Conservation (phyloP, 2,797 vertebrate species). For the Babyrousa celebensis region DNA sequence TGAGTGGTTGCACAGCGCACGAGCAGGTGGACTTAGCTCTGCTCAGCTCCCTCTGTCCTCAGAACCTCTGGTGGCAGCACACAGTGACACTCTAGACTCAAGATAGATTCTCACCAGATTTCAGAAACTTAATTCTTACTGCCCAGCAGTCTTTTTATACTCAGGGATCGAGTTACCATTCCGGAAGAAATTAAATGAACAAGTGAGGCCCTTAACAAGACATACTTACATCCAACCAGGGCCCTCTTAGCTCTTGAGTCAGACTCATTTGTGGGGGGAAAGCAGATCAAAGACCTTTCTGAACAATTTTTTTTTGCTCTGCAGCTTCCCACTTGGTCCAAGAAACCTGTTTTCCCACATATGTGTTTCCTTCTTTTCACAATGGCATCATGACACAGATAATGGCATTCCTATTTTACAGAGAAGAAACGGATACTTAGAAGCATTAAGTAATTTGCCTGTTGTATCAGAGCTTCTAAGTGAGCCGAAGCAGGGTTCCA, state of each 20-base stretch:
- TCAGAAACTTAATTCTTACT: conserved; percentile 37
- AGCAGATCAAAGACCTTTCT: background rate
- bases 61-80: background rate
- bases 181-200: background rate
- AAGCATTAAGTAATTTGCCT: conserved; percentile 21
- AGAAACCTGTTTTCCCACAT: background rate
- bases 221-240: background rate
- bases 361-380: background rate
- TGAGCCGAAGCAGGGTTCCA: conserved; percentile 4
- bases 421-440: background rate
- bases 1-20: no score
- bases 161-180: background rate
- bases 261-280: background rate
- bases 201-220: background rate
- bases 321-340: background rate
- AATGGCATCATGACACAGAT: background rate
- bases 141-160: background rate
- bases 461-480: background rate
- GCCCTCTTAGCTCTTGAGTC: background rate
- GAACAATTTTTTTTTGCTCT: background rate
- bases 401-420: background rate
- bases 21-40: background rate
- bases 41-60: background rate
- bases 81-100: conserved; percentile 26
- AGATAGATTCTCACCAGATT: conserved; percentile 38